These are phyloP conservation scores for Brachyptera risi DNA, from an alignment of 2,888 invertebrate genomes.

Conservation along the genomic window DNA sequence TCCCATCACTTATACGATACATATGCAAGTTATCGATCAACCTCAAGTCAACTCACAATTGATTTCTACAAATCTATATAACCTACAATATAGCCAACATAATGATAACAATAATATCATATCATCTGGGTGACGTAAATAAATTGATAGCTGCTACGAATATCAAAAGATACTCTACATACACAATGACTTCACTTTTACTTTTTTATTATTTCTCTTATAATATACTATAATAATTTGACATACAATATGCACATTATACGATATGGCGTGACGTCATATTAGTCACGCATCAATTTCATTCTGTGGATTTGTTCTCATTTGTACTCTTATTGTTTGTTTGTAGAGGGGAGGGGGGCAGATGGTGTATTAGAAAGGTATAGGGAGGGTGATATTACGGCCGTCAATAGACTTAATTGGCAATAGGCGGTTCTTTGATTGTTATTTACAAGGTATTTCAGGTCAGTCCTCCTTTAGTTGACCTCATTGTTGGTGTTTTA, in stretches of 20 bases:
- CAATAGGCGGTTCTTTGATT: neutral
- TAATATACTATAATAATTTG: no score
- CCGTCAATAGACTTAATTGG: conserved; percentile 3
- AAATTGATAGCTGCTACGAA: conserved; percentile 15
- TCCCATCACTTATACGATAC: no score
- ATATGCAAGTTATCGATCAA: neutral
- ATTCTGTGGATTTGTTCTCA: conserved; percentile 8
- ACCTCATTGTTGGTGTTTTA: no score
- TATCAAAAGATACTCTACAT: neutral
- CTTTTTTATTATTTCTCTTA: conserved; percentile 20
- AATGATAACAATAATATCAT: neutral
- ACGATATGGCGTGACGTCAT: conserved; percentile 3
- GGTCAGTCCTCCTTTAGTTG: no score
- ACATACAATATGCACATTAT: conserved; percentile 15
- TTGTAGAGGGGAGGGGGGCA: conserved; percentile 2
- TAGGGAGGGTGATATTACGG: neutral
- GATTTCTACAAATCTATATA: no score
- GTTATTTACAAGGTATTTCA: no score
- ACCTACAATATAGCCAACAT: no score
- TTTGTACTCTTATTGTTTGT: conserved; percentile 14
- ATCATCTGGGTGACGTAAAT: conserved; percentile 3
- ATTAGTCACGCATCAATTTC: conserved; percentile 9
- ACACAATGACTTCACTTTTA: conserved; percentile 11
- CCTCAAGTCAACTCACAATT: neutral
- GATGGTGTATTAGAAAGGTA: conserved; percentile 9